A percentile compares a stretch with the other conserved stretches of the same genome.
phyloP scores from a whole-genome alignment of 2,888 invertebrate genomes.

The Macropis europaea region DNA sequence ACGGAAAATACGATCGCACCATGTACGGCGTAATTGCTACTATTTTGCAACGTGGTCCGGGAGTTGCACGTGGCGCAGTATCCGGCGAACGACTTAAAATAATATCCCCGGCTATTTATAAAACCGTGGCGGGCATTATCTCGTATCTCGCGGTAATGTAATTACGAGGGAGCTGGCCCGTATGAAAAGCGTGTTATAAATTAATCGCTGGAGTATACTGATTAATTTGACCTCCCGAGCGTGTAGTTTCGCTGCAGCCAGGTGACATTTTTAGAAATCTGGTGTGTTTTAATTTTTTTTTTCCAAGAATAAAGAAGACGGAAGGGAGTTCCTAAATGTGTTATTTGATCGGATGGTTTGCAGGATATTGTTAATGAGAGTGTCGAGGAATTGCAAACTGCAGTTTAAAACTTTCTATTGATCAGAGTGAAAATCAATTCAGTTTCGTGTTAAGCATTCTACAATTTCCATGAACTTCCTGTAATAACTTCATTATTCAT shows the following conservation, averaged over 20 bases:
- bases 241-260: too few species aligned
- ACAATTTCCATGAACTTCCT: background rate
- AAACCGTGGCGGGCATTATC: slow-evolving; percentile 33
- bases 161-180: slow-evolving; percentile 19
- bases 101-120: slow-evolving; percentile 45
- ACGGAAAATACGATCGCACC: slow-evolving; percentile 45
- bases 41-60: slow-evolving; percentile 37
- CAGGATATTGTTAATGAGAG: too few species aligned
- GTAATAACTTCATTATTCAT: background rate
- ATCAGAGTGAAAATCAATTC: too few species aligned
- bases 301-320: too few species aligned
- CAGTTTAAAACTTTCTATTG: background rate
- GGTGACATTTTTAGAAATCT: too few species aligned
- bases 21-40: slow-evolving; percentile 45
- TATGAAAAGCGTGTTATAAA: slow-evolving; percentile 26
- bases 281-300: too few species aligned
- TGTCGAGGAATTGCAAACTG: background rate
- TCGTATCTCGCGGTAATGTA: slow-evolving; percentile 30
- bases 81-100: slow-evolving; percentile 31
- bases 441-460: background rate
- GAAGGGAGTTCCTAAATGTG: too few species aligned
- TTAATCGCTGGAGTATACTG: slow-evolving; percentile 15
- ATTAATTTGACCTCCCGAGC: background rate
- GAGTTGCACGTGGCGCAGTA: slow-evolving; percentile 24
- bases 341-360: too few species aligned